Percentiles rank a stretch among this genome's conserved stretches.
Evolutionary conservation across 1,140 invertebrate species (phyloP).

Genomic region (Papilio machaon): DNA sequence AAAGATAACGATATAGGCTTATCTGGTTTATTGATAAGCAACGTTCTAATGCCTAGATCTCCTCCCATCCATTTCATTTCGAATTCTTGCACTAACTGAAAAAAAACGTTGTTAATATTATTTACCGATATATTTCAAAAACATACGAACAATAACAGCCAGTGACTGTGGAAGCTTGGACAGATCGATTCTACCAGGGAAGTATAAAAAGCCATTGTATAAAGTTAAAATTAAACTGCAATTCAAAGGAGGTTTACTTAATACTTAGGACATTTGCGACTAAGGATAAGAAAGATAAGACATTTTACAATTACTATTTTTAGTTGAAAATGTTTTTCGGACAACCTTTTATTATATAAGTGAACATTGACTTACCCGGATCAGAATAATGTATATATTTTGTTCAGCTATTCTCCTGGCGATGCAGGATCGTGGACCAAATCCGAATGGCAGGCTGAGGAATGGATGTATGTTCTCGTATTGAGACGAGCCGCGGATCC

Average conservation of each 20-base stretch:
- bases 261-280: no score
- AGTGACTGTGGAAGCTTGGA: no score
- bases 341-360: background rate
- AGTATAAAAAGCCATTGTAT: no score
- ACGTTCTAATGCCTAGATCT: slow-evolving; percentile 85
- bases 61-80: slow-evolving; percentile 86
- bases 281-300: background rate
- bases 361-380: slow-evolving; percentile 84
- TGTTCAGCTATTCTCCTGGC: slow-evolving; percentile 94
- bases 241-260: no score
- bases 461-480: slow-evolving; percentile 88
- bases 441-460: slow-evolving; percentile 93
- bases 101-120: slow-evolving; percentile 52
- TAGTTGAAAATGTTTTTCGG: background rate
- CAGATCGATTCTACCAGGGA: no score
- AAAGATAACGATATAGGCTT: slow-evolving; percentile 85
- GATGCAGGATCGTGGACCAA: slow-evolving; percentile 93
- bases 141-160: no score
- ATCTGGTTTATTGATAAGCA: slow-evolving; percentile 91
- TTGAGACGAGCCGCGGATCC: slow-evolving; percentile 82
- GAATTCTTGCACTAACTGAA: slow-evolving; percentile 87
- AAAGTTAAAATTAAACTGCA: no score
- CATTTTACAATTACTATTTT: no score
- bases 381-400: slow-evolving; percentile 90
- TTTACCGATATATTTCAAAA: no score